Evolutionary conservation across 2,888 invertebrate species (phyloP), one percentile per base, ranked within the genome.

Genomic region (Chydorus sphaericus): DNA sequence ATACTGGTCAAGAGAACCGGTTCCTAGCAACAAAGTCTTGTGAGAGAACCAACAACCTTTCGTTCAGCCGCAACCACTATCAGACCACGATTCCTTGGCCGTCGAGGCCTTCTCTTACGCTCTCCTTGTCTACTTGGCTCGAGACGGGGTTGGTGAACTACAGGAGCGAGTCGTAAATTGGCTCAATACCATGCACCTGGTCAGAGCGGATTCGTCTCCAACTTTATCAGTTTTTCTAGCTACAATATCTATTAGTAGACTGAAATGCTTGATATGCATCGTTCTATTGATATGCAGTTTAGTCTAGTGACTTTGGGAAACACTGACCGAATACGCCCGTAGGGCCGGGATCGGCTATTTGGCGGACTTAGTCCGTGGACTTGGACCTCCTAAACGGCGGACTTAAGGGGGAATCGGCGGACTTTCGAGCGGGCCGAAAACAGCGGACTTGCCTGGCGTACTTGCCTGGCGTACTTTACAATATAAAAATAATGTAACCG

Each of bases 101-200:
- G 73, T 76, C 1, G 75, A 76, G 63, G 69, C 75, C 0, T 75
- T 76, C 0, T 68, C 74, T 1, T 77, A 76, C 62, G 77, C 74
- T 4, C 65, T 77, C 11, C 65, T 77, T 18, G 69, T 72, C 1
- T 72, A 74, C 61, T 62, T 71, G n/a, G 64, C 65, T 1, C 62
- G 68, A 23, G 70, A 71, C 50, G 71, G 71, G 3, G 61, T 71
- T 18, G 67, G 68, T 5, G 60, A 67, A 14, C 61, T 66, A 10
- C 65, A 69, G 31, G 72, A 72, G 55, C 65, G 65, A 54, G 69
- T 71, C 38, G 71, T 72, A 6, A 63, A 65, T 29, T 73, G 72
- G 71, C 63, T 73, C 7, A 71, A 70, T 58, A 67, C 68, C 3
- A 69, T 71, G 67, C 61, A 70, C 52, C 66, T 70, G 60, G 66